A percentile compares a stretch with the other conserved stretches of the same genome.
Conservation (phyloP, 2,797 vertebrate genomes). For the Pseudopleuronectes americanus region DNA sequence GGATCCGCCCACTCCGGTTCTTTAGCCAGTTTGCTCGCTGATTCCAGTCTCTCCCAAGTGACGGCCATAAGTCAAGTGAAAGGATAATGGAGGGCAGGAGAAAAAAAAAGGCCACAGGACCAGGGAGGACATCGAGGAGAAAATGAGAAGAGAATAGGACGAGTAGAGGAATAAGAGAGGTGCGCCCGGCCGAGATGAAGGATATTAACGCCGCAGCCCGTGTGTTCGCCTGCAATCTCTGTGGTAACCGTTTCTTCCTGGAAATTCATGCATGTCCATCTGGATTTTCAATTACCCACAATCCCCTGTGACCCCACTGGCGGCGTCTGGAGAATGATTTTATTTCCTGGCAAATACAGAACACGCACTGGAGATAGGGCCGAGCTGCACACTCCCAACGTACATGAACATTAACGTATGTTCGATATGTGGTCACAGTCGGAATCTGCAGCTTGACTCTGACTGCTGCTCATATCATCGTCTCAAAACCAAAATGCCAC, state of each 20-base stretch:
- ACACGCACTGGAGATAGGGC: constrained; percentile 43
- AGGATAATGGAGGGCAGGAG: constrained; percentile 12
- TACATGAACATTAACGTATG: constrained; percentile 25
- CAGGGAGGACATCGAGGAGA: constrained; percentile 17
- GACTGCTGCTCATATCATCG: too few relatives aligned
- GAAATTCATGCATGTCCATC: constrained; percentile 78
- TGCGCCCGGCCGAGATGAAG: constrained; percentile 46
- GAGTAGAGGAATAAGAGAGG: constrained; percentile 39
- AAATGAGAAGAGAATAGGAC: constrained; percentile 36
- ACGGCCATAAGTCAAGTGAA: constrained; percentile 45
- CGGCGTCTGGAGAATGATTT: constrained; percentile 64
- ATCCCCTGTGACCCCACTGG: constrained; percentile 69
- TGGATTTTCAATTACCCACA: constrained; percentile 81
- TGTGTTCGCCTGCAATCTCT: constrained; percentile 66
- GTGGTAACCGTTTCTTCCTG: constrained; percentile 67
- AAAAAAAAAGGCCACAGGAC: constrained; percentile 1
- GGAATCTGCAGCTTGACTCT: constrained; percentile 4
- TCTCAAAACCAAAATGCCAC: too few relatives aligned
- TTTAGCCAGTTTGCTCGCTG: constrained; percentile 30
- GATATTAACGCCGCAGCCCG: constrained; percentile 53
- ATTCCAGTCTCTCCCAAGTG: constrained; percentile 31
- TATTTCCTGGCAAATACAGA: constrained; percentile 77
- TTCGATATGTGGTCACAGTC: constrained; percentile 16
- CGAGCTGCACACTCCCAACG: constrained; percentile 24
- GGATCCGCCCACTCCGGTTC: constrained; percentile 43